Percentiles rank a stretch among this genome's conserved stretches.
Evolutionary conservation across 2,113 vertebrate species (phyloP).

Genomic region (Cygnus buccinator): DNA sequence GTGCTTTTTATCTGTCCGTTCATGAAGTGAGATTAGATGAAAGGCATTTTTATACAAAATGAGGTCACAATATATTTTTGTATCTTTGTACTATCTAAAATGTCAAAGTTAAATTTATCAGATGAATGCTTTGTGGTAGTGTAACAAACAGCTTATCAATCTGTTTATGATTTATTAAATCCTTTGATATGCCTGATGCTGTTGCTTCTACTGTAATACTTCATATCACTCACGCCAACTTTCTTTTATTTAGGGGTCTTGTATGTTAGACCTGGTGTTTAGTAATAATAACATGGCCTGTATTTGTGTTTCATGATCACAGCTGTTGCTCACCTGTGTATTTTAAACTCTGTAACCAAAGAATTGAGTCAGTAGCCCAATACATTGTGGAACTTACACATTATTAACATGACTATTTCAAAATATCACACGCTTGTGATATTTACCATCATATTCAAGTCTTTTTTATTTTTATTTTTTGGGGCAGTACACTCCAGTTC

Average conservation of each 20-base stretch:
- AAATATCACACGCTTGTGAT: background rate
- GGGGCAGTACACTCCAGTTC: accelerated
- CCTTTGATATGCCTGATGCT: background rate
- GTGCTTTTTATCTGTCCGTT: background rate
- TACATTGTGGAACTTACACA: background rate
- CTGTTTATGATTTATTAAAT: constrained; percentile 16
- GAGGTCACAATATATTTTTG: background rate
- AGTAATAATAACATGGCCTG: background rate
- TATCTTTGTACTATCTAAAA: constrained; percentile 28
- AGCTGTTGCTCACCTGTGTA: constrained; percentile 49
- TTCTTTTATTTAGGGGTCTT: background rate
- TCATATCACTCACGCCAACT: background rate
- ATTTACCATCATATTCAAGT: background rate
- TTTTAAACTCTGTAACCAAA: constrained; percentile 38
- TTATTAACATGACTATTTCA: background rate
- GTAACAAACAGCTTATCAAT: constrained; percentile 1
- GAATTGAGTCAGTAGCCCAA: constrained; percentile 39
- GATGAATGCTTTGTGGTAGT: background rate
- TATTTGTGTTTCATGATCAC: constrained; percentile 28
- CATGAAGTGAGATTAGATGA: background rate
- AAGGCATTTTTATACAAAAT: constrained; percentile 9
- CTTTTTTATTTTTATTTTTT: background rate
- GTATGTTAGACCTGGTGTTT: background rate
- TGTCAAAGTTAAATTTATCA: background rate
- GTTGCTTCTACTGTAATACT: background rate